Evolutionary conservation across 2,888 invertebrate species (phyloP).

Genomic region (Brenthis daphne): DNA sequence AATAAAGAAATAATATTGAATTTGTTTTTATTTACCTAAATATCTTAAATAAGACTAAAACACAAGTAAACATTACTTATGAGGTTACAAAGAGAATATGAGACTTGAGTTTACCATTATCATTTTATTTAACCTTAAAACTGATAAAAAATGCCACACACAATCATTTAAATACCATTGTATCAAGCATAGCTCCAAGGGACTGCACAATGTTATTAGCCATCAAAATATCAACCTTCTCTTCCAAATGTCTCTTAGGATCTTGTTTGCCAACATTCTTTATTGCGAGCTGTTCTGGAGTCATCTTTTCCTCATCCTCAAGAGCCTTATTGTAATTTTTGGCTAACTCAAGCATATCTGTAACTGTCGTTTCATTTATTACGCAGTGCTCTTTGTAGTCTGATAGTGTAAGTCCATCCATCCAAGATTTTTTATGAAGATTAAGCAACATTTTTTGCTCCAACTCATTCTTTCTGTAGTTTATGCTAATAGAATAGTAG

Average conservation of each 20-base stretch:
- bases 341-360: constrained; percentile 97
- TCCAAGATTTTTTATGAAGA: constrained; percentile 99
- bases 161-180: constrained; percentile 79
- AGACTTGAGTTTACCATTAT: constrained; percentile 43
- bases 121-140: constrained; percentile 42
- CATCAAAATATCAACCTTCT: constrained; percentile 98
- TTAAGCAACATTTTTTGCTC: constrained; percentile 99
- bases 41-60: constrained; percentile 45
- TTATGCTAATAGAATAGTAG: constrained; percentile 99
- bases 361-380: constrained; percentile 95
- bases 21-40: constrained; percentile 56
- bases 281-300: constrained; percentile 98
- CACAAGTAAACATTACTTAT: constrained; percentile 46
- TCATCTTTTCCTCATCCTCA: constrained; percentile 99
- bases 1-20: constrained; percentile 49
- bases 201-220: constrained; percentile 98
- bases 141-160: constrained; percentile 46
- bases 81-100: constrained; percentile 45
- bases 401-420: constrained; percentile 95
- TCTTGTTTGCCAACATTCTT: constrained; percentile 99
- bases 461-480: constrained; percentile 98
- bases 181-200: constrained; percentile 97
- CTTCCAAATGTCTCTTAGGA: constrained; percentile 99
- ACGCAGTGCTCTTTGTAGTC: constrained; percentile 96
- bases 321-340: constrained; percentile 99